These are phyloP conservation scores for Drosophila lini DNA, from an alignment of 1,140 invertebrate species.

Conservation along the genomic window DNA sequence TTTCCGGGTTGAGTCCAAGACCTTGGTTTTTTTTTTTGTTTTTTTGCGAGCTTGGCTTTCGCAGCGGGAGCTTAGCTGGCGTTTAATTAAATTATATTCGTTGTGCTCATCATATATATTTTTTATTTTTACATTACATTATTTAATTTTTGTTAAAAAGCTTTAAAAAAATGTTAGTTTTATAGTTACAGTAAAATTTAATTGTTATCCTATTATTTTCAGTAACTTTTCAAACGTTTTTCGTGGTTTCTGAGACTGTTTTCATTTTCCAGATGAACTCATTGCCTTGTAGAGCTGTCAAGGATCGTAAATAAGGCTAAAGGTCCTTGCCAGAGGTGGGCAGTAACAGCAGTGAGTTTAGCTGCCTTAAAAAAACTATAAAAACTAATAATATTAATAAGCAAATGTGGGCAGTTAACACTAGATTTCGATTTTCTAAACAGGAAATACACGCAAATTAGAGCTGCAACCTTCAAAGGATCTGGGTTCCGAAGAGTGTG, in stretches of 20 bases:
- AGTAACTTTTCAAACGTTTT: background rate
- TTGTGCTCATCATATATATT: too few relatives aligned
- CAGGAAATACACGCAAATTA: conserved; percentile 16
- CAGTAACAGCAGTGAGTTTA: too few relatives aligned
- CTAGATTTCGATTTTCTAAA: background rate
- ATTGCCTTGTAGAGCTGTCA: background rate
- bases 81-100: background rate
- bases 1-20: conserved; percentile 13
- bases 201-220: background rate
- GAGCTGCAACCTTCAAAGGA: conserved; percentile 11
- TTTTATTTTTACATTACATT: background rate
- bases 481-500: conserved; percentile 14
- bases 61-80: background rate
- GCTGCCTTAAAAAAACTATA: too few relatives aligned
- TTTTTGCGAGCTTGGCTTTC: conserved; percentile 12
- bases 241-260: background rate
- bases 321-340: background rate
- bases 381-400: background rate
- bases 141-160: background rate
- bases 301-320: background rate
- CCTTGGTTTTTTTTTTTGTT: conserved; percentile 1
- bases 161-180: background rate
- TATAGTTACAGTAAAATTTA: background rate
- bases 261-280: background rate
- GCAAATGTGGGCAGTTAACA: background rate